A percentile compares a stretch with the other conserved stretches of the same genome.
Evolutionary conservation across 1,140 invertebrate genomes (phyloP).

Genomic region (Pectinophora gossypiella): DNA sequence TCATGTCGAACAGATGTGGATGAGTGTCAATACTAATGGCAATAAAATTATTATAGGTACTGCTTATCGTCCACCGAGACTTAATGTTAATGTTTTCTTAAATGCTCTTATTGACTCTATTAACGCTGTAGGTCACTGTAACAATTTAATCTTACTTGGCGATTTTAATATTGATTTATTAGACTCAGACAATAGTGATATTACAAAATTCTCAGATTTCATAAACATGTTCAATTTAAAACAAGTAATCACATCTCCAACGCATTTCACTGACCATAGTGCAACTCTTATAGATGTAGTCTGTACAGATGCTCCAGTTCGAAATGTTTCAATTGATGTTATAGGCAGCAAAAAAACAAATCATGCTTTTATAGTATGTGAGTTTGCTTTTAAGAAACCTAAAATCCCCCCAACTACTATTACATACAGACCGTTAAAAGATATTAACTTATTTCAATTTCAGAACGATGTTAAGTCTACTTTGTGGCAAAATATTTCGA

Average conservation of each 20-base stretch:
- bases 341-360: neutral
- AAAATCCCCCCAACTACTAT: slow-evolving; percentile 2
- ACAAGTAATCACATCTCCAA: neutral
- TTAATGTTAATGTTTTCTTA: neutral
- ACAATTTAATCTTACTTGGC: neutral
- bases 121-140: neutral
- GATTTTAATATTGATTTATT: neutral
- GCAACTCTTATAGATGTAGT: slow-evolving; percentile 4
- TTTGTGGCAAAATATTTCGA: neutral
- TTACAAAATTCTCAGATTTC: too few species aligned
- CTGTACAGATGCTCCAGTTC: neutral
- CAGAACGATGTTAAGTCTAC: neutral
- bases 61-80: neutral
- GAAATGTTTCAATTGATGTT: neutral
- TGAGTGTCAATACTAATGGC: neutral
- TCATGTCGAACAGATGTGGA: neutral
- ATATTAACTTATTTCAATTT: slow-evolving; percentile 9
- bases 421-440: slow-evolving; percentile 11
- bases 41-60: neutral
- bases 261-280: slow-evolving; percentile 4
- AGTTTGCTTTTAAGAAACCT: slow-evolving; percentile 11
- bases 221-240: neutral
- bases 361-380: slow-evolving; percentile 9
- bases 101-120: neutral
- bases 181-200: too few species aligned